Evolutionary conservation across 2,888 invertebrate genomes (phyloP).

Genomic region (Pseudoips prasinana): DNA sequence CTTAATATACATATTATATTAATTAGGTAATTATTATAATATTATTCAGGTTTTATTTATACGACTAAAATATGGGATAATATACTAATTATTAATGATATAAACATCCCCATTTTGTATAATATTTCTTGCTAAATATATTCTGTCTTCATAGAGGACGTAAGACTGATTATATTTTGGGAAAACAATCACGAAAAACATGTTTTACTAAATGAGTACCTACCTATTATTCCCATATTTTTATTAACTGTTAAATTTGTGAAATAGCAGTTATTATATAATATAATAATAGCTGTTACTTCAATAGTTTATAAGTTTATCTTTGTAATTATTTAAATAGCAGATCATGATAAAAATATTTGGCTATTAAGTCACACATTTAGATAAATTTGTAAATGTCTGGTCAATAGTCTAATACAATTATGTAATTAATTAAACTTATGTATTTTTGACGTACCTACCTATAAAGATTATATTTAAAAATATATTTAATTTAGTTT

Average conservation of each 20-base stretch:
- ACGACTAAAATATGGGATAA: too few species aligned
- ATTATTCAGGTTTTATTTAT: too few species aligned
- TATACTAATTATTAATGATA: too few species aligned
- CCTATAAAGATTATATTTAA: conserved; percentile 26
- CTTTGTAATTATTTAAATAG: conserved; percentile 14
- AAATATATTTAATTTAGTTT: conserved; percentile 36
- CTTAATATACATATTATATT: too few species aligned
- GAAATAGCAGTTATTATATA: conserved; percentile 16
- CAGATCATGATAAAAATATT: conserved; percentile 13
- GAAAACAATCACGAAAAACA: conserved; percentile 22
- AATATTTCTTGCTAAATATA: conserved; percentile 34
- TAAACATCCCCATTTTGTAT: too few species aligned
- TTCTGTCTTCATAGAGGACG: conserved; percentile 64
- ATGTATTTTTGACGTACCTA: conserved; percentile 35
- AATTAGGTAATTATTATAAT: too few species aligned
- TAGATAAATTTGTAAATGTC: conserved; percentile 12
- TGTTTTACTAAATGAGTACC: too few species aligned
- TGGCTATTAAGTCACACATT: conserved; percentile 19
- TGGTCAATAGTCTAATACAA: conserved; percentile 11
- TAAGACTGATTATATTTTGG: conserved; percentile 51
- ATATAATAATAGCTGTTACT: conserved; percentile 2
- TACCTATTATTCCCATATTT: too few species aligned
- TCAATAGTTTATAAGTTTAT: too few species aligned
- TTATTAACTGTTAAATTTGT: conserved; percentile 2
- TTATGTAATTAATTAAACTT: conserved; percentile 19